A percentile compares a stretch with the other conserved stretches of the same genome.
Conservation (phyloP, 1,140 invertebrate genomes). For the Drosophila repletoides region DNA sequence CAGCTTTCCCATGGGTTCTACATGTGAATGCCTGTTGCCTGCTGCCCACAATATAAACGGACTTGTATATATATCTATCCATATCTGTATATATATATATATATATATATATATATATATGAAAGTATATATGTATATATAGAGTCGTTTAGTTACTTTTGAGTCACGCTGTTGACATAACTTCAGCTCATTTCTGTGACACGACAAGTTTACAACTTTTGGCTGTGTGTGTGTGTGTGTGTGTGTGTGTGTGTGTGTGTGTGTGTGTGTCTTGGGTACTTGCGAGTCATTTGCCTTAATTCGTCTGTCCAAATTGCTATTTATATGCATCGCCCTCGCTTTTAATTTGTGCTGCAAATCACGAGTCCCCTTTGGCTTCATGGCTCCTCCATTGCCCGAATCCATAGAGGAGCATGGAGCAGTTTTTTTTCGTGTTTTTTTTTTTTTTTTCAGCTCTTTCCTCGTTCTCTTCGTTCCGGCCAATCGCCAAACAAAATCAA, state of each 20-base stretch:
- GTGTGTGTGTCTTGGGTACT: slow-evolving; percentile 20
- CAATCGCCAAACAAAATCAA: slow-evolving; percentile 76
- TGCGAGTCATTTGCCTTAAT: slow-evolving; percentile 72
- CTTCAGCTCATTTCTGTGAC: slow-evolving; percentile 59
- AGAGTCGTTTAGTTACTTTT: too few relatives aligned
- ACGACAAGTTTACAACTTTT: slow-evolving; percentile 47
- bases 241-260: slow-evolving; percentile 4
- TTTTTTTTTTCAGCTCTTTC: too few relatives aligned
- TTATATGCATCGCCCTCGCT: slow-evolving; percentile 78
- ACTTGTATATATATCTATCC: too few relatives aligned
- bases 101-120: too few relatives aligned
- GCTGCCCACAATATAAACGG: neutral
- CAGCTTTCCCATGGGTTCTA: slow-evolving; percentile 1
- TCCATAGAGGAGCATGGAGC: too few relatives aligned
- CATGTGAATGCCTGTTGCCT: slow-evolving; percentile 2
- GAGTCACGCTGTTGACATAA: slow-evolving; percentile 72
- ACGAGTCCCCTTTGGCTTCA: slow-evolving; percentile 45
- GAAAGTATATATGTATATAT: too few relatives aligned
- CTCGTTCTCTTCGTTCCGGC: neutral
- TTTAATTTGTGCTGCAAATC: slow-evolving; percentile 77
- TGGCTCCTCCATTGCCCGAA: too few relatives aligned
- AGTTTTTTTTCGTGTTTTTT: too few relatives aligned
- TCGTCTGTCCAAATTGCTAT: slow-evolving; percentile 77
- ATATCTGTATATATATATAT: too few relatives aligned
- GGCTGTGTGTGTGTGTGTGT: slow-evolving; percentile 3